phyloP scores from a whole-genome alignment of 2,113 vertebrate genomes.

The Channa argus region DNA sequence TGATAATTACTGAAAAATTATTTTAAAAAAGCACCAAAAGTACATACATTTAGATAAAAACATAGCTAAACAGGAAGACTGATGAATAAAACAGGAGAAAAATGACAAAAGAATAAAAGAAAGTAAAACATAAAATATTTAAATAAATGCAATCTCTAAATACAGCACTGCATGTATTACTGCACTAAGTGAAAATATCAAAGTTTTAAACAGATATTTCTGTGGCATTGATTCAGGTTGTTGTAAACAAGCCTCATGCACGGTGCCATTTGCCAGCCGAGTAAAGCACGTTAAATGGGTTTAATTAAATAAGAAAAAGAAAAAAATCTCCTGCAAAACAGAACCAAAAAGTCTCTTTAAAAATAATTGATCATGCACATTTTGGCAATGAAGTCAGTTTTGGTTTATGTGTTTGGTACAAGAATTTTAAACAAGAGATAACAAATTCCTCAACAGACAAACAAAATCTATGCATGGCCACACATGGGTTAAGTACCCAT shows the following conservation, averaged over 20 bases:
- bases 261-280: constrained; percentile 39
- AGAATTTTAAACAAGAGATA: constrained; percentile 3
- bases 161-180: constrained; percentile 18
- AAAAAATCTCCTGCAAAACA: constrained; percentile 59
- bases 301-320: constrained; percentile 40
- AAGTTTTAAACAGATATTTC: constrained; percentile 43
- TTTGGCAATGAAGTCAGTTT: constrained; percentile 28
- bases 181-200: neutral
- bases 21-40: no score
- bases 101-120: no score
- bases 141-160: constrained; percentile 13
- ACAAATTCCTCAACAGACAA: constrained; percentile 3
- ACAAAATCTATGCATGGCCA: neutral
- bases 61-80: no score
- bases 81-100: no score
- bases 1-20: no score
- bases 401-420: neutral
- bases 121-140: no score
- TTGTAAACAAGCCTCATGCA: constrained; percentile 70
- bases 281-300: constrained; percentile 46
- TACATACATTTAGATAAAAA: no score
- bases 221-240: constrained; percentile 50
- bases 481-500: neutral
- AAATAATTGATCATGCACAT: constrained; percentile 12
- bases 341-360: constrained; percentile 32